Conservation (phyloP, 2,797 vertebrate species). For the Trichosurus vulpecula region DNA sequence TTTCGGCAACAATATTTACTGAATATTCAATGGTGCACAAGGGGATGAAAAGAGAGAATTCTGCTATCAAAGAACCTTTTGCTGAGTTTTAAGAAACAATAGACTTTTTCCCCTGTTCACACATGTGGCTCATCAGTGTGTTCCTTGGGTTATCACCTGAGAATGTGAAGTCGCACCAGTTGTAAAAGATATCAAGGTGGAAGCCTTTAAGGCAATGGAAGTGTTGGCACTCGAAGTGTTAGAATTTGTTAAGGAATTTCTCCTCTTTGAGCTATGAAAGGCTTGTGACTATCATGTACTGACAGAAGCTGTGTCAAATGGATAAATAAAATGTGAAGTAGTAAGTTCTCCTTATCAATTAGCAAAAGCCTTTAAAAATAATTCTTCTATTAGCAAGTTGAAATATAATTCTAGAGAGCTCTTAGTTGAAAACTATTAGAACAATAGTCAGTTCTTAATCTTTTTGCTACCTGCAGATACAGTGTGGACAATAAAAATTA, state of each 20-base stretch:
- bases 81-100: constrained; percentile 55
- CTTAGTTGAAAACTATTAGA: neutral
- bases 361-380: constrained; percentile 9
- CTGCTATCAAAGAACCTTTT: neutral
- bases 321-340: neutral
- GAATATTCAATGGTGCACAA: neutral
- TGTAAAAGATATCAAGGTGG: constrained; percentile 69
- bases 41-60: neutral
- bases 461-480: neutral
- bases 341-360: constrained; percentile 18
- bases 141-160: constrained; percentile 67
- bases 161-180: constrained; percentile 65
- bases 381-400: neutral
- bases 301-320: constrained; percentile 6
- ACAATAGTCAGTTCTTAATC: neutral
- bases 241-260: constrained; percentile 67
- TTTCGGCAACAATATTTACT: neutral
- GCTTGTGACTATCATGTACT: constrained; percentile 29
- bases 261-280: constrained; percentile 41
- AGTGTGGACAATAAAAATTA: neutral
- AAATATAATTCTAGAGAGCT: constrained; percentile 55
- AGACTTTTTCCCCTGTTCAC: constrained; percentile 59
- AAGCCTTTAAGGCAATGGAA: constrained; percentile 70
- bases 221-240: constrained; percentile 65
- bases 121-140: constrained; percentile 56